Percentiles rank a stretch among this genome's conserved stretches.
These are phyloP conservation scores for Rhinichthys osculus DNA, from an alignment of 2,797 vertebrate genomes.

Conservation along the genomic window DNA sequence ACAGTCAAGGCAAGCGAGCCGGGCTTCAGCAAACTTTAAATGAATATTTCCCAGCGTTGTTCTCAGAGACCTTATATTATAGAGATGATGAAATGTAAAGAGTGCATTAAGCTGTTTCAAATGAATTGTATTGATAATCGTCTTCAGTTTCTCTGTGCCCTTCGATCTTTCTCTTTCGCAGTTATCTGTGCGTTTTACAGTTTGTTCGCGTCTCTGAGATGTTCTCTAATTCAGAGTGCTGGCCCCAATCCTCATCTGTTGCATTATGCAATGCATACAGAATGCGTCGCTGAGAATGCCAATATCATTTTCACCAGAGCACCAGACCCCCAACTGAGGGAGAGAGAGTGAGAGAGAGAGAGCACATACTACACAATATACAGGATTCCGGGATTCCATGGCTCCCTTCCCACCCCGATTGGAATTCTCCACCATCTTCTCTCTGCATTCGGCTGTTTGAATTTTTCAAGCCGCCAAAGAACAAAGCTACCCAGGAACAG, in stretches of 20 bases:
- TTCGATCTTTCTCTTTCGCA: constrained; percentile 12
- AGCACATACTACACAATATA: constrained; percentile 21
- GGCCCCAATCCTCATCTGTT: constrained; percentile 78
- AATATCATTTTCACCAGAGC: constrained; percentile 79
- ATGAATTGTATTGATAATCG: constrained; percentile 39
- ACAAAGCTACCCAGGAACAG: constrained; percentile 29
- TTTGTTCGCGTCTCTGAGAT: constrained; percentile 77
- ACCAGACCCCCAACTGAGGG: constrained; percentile 62
- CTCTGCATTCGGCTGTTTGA: constrained; percentile 32
- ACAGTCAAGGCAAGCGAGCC: constrained; percentile 37
- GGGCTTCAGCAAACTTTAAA: constrained; percentile 42
- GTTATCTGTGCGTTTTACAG: constrained; percentile 61
- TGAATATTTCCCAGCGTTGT: constrained; percentile 36
- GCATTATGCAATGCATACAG: constrained; percentile 79
- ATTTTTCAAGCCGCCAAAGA: constrained; percentile 53
- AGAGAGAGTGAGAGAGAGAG: constrained; percentile 7
- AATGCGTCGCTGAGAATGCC: constrained; percentile 68
- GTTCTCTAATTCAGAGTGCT: constrained; percentile 74
- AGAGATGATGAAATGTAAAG: constrained; percentile 47
- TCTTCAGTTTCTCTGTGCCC: constrained; percentile 21
- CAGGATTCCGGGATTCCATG: constrained; percentile 44
- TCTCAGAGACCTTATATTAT: constrained; percentile 24
- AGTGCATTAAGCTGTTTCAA: constrained; percentile 48
- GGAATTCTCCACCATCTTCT: constrained; percentile 43
- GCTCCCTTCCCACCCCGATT: constrained; percentile 43